Evolutionary conservation across 2,888 invertebrate species (phyloP), one percentile per base, ranked within the genome.

Genomic region (Sinodicranocentrus sp.): DNA sequence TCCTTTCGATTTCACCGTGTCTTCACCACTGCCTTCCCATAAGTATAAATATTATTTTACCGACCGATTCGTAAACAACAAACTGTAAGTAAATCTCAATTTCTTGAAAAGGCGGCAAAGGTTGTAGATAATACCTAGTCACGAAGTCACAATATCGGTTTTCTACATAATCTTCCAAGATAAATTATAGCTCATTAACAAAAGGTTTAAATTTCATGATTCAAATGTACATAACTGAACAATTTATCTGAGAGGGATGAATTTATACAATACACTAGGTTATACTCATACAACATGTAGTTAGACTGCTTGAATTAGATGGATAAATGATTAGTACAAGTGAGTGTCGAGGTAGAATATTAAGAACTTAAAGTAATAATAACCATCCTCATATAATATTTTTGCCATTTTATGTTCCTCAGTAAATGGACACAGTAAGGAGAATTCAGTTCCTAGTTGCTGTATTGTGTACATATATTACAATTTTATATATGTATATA

Each of bases 1-100:
- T 68, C 15, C n/a, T 57, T 26, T 61, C 33, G 23, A 33, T 72
- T 70, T 61, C 39, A 57, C 44, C 61, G 48, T 44, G 23, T 77
- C 26, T 25, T 44, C 26, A 61, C 65, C 48, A 75, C 63, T 52
- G 61, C 26, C 48, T 39, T 21, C 52, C 17, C 19, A 75, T 15
- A 73, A 44, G 67, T 48, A 19, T 17, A 48, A 48, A 48, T 48
- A 44, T 68, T 48, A 48, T 54, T 65, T n/a, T n/a, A n/a, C n/a
- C n/a, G n/a, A 52, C 48, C 75, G 75, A 75, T 65, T 73, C 19
- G 43, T 61, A 70, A 52, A 70, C 43, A 25, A 52, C 43, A 25
- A 52, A 52, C 8, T 19, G 52, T 3, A 39, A 19, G 48, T 15
- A 48, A 65, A 65, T 65, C 65, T 65, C 65, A 43, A 43, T 65